A percentile compares a stretch with the other conserved stretches of the same genome.
Evolutionary conservation across 1,140 invertebrate species (phyloP).

Genomic region (Bombus impatiens): DNA sequence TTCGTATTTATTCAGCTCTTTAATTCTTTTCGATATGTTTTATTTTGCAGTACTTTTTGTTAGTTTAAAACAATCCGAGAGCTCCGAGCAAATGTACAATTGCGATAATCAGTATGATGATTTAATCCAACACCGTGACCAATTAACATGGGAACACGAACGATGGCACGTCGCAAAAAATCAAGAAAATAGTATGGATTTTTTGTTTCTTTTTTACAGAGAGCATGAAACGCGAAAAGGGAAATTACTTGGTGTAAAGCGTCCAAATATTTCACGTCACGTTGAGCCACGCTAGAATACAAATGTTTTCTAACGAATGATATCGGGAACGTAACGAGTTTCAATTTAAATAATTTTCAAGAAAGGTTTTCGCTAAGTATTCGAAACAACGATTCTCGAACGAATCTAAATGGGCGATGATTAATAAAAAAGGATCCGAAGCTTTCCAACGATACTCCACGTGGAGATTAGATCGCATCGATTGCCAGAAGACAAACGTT

Average conservation of each 20-base stretch:
- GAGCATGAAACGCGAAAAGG: neutral
- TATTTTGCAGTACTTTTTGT: neutral
- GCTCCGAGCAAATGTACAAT: neutral
- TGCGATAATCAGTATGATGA: neutral
- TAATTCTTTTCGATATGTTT: neutral
- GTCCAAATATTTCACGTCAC: neutral
- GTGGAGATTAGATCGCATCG: neutral
- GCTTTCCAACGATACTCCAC: neutral
- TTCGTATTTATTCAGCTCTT: neutral
- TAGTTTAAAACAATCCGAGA: neutral
- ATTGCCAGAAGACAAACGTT: slow-evolving; percentile 5
- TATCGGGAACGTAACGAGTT: neutral
- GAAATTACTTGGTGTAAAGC: slow-evolving; percentile 5
- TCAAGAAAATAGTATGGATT: neutral
- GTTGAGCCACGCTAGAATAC: neutral
- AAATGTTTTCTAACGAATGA: slow-evolving; percentile 20
- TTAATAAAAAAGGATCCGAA: neutral
- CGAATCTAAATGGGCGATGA: neutral
- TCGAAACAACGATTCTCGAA: neutral
- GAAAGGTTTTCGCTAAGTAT: neutral
- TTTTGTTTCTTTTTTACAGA: neutral
- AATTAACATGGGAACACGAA: neutral
- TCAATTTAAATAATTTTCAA: neutral
- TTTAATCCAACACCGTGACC: neutral
- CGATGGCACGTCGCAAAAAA: neutral